Percentiles rank a stretch among this genome's conserved stretches.
Conservation (phyloP, 2,113 vertebrate genomes). For the Jaculus jaculus region DNA sequence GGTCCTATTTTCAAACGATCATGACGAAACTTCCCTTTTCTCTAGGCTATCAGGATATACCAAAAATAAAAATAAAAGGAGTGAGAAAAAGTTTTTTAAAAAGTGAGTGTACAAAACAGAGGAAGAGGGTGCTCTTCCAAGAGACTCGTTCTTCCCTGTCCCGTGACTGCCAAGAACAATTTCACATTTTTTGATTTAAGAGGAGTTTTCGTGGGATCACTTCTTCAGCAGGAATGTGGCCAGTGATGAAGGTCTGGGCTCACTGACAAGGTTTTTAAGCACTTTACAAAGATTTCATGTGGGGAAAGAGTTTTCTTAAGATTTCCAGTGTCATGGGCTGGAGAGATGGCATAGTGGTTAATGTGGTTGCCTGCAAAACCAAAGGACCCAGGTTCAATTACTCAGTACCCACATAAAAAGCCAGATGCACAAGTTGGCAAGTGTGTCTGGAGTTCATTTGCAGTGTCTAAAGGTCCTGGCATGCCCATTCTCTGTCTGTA, state of each 20-base stretch:
- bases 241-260: conserved; percentile 71
- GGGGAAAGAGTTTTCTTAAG: conserved; percentile 64
- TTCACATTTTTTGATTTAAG: conserved; percentile 69
- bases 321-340: not conserved
- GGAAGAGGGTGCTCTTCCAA: conserved; percentile 58
- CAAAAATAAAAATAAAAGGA: conserved; percentile 16
- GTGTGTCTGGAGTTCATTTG: too few relatives aligned
- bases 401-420: too few relatives aligned
- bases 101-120: conserved; percentile 53
- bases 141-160: conserved; percentile 49
- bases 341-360: too few relatives aligned
- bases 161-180: conserved; percentile 62
- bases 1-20: conserved; percentile 70
- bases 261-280: conserved; percentile 53
- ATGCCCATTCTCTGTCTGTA: too few relatives aligned
- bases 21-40: conserved; percentile 40
- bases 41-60: conserved; percentile 44
- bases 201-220: conserved; percentile 58
- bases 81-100: not conserved
- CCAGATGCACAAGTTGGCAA: too few relatives aligned
- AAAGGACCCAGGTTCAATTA: too few relatives aligned
- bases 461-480: too few relatives aligned
- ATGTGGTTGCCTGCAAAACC: too few relatives aligned
- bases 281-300: conserved; percentile 67
- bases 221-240: conserved; percentile 68